Evolutionary conservation across 2,888 invertebrate genomes (phyloP), one percentile per base, ranked within the genome.

Genomic region (Bellardia bayeri): DNA sequence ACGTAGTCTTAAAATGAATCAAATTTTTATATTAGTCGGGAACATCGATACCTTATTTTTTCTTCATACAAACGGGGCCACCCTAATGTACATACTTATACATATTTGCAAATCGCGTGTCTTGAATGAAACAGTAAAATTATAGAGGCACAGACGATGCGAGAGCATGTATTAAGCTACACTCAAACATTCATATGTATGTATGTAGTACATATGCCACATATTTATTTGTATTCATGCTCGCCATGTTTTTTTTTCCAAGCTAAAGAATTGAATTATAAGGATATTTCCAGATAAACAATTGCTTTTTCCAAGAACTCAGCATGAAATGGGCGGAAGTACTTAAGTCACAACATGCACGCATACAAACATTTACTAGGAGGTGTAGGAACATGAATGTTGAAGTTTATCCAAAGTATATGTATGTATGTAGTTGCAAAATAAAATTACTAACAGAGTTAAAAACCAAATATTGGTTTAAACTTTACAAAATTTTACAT

Each of bases 291-390:
- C 72, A 74, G 23, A n/a, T 40, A 49, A 66, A 72, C 72, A 49
- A 51, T 64, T 68, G 63, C 37, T 56, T 54, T 82, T 82, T 78
- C 66, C 30, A 23, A 42, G 63, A 75, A 75, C 45, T 74, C 16
- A 49, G 49, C 82, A 79, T 74, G 82, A 82, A 86, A 82, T 42
- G 82, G 82, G 86, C 79, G 82, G 86, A 86, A 86, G 82, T 74
- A 82, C 49, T 86, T 86, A 82, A 74, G 66, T 45, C 30, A 13
- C n/a, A 51, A 74, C 75, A 82, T 71, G 69, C 64, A 81, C 45
- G 13, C 76, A 23, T 49, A 49, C 13, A 71, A 30, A 49, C 49
- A 11, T 16, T 14, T n/a, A 56, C 23, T 51, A 51, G 33, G 75
- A 64, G 49, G 14, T 37, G 51, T 11, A 45, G 11, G 42, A 11